A percentile compares a stretch with the other conserved stretches of the same genome.
These are phyloP conservation scores for Thymelicus acteon DNA, from an alignment of 2,888 invertebrate species.

Conservation along the genomic window DNA sequence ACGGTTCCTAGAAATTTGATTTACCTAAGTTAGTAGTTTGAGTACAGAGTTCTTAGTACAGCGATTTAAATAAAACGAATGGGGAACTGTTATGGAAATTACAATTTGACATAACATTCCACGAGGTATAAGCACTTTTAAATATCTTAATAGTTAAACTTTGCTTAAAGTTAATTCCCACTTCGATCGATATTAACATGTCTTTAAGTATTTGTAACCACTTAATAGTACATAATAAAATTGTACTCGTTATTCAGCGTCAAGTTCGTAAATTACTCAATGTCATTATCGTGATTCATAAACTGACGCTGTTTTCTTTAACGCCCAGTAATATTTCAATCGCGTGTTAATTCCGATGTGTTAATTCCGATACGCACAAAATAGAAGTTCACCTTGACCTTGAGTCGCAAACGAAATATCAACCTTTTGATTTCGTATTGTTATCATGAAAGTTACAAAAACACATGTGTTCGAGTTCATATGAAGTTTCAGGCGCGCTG, in stretches of 20 bases:
- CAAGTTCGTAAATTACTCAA: slow-evolving; percentile 16
- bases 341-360: slow-evolving; percentile 28
- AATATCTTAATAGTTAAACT: no score
- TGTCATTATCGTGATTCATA: slow-evolving; percentile 1
- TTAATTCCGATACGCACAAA: slow-evolving; percentile 7
- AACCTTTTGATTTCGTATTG: neutral
- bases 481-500: slow-evolving; percentile 2
- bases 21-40: no score
- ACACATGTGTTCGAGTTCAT: neutral
- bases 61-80: no score
- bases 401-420: neutral
- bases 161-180: no score
- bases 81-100: no score
- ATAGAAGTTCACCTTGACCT: slow-evolving; percentile 3
- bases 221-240: neutral
- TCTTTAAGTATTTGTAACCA: neutral
- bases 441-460: neutral
- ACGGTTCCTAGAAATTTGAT: no score
- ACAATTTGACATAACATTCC: no score
- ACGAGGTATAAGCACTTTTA: no score
- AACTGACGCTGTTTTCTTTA: slow-evolving; percentile 14
- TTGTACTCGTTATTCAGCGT: neutral
- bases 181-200: neutral
- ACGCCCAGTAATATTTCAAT: slow-evolving; percentile 20
- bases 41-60: no score